Base-by-base conservation (phyloP, 2,888 invertebrate genomes). In the Drosophila falleni region DNA sequence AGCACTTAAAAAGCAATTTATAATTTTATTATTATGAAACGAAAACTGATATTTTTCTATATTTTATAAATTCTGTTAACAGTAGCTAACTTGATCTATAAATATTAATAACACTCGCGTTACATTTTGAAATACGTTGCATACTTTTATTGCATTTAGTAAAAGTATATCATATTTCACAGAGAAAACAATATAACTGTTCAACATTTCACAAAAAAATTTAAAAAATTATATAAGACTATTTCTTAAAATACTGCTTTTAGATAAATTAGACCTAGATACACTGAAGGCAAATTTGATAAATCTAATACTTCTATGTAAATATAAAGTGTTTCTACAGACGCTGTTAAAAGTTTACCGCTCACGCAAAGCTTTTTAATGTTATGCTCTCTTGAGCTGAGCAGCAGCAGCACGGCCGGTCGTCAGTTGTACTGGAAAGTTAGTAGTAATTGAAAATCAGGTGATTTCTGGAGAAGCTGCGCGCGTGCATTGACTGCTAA, bases 401-500 rank as follows among this genome's bases (percentile, higher is more conserved):
- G 58, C 61, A 67, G 50, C 66, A 55, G 23, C 42, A 23, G 23
- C 13, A 10, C 44, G 19, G 39, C 15, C 23, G 54, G 26, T 26
- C 26, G 58, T 59, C 61, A 41, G 31, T 55, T 69, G 53, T 70
- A 56, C 60, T 67, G 81, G 68, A 78, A 78, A 84, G 83, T 81
- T 78, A 80, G 81, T 89, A 81, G 81, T 89, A 80, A 86, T 75
- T 77, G 69, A 83, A 90, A 87, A 91, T 91, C 91, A 91, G 91
- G 91, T 91, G 91, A 91, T 91, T 89, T 87, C 78, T 84, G 80
- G 81, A 73, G 66, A 63, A 74, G 81, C 76, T 87, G 71, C 74
- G 69, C 61, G 53, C 64, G 51, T 69, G 59, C 66, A 62, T 55
- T 56, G 65, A 65, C 65, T 72, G 79, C 72, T 73, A 58, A 26